phyloP scores from a whole-genome alignment of 23 tunicate species.

The Oikopleura dioica region DNA sequence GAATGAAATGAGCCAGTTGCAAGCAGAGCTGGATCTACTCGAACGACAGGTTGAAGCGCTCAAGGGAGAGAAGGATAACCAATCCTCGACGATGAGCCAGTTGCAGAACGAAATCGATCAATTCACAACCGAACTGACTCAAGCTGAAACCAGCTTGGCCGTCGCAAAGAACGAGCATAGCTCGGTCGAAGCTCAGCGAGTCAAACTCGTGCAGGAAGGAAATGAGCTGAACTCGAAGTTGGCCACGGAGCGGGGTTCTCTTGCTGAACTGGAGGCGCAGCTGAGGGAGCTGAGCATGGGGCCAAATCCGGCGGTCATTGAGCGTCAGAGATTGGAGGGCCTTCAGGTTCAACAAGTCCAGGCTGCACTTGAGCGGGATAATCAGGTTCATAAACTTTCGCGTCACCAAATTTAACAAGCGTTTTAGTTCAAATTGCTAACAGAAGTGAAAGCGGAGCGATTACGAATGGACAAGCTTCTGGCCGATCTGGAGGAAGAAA shows the following conservation, averaged over 20 bases:
- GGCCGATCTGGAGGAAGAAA: slow-evolving; percentile 5
- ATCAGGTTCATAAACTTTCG: background rate
- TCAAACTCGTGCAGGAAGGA: slow-evolving; percentile 12
- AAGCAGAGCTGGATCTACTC: background rate
- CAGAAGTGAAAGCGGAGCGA: background rate
- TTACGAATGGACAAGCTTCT: slow-evolving; percentile 2
- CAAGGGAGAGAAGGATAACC: too few species aligned
- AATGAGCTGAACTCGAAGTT: background rate
- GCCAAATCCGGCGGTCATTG: background rate
- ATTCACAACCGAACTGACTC: background rate
- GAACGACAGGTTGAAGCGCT: background rate
- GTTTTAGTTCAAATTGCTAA: background rate
- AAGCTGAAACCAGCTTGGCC: background rate
- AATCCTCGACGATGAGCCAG: too few species aligned
- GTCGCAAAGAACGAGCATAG: background rate
- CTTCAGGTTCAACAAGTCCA: background rate
- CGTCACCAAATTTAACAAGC: background rate
- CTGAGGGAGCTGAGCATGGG: background rate
- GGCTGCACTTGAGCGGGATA: too few species aligned
- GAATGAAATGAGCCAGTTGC: background rate
- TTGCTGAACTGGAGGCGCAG: background rate
- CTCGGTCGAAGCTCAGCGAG: background rate
- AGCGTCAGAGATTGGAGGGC: background rate
- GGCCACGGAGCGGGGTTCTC: background rate
- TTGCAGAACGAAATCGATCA: background rate